Evolutionary conservation across 2,888 invertebrate genomes (phyloP).

Genomic region (Eilema griseolum): DNA sequence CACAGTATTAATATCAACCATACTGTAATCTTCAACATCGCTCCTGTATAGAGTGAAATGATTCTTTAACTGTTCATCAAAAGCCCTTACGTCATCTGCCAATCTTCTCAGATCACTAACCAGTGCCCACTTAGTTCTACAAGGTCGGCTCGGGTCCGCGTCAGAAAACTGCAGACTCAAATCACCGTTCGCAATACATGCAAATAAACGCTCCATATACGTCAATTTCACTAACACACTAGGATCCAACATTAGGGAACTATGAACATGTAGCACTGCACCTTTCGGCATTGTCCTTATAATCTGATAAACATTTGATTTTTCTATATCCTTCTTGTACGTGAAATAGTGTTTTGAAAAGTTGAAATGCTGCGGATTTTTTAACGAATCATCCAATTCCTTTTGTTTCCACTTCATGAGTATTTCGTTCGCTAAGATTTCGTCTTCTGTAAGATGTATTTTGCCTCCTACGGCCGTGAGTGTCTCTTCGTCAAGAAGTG

Average conservation of each 20-base stretch:
- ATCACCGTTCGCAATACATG: constrained; percentile 70
- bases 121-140: constrained; percentile 79
- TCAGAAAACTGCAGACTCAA: constrained; percentile 74
- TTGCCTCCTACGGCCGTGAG: constrained; percentile 81
- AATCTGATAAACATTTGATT: constrained; percentile 89
- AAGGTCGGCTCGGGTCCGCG: constrained; percentile 66
- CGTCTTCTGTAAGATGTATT: constrained; percentile 77
- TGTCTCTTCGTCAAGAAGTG: constrained; percentile 75
- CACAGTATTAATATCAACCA: constrained; percentile 83
- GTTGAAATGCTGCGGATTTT: constrained; percentile 84
- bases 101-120: constrained; percentile 79
- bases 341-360: constrained; percentile 90
- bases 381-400: constrained; percentile 83
- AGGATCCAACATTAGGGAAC: constrained; percentile 87
- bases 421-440: constrained; percentile 83
- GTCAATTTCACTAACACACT: constrained; percentile 88
- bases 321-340: constrained; percentile 86
- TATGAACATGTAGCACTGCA: constrained; percentile 90
- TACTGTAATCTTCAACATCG: constrained; percentile 65
- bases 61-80: constrained; percentile 84
- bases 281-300: constrained; percentile 92
- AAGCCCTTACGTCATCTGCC: constrained; percentile 71
- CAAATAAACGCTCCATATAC: constrained; percentile 88
- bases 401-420: constrained; percentile 86
- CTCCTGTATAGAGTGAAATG: constrained; percentile 85